Percentiles rank a stretch among this genome's conserved stretches.
Conservation (phyloP, 2,888 invertebrate genomes). For the Andrena marginata region DNA sequence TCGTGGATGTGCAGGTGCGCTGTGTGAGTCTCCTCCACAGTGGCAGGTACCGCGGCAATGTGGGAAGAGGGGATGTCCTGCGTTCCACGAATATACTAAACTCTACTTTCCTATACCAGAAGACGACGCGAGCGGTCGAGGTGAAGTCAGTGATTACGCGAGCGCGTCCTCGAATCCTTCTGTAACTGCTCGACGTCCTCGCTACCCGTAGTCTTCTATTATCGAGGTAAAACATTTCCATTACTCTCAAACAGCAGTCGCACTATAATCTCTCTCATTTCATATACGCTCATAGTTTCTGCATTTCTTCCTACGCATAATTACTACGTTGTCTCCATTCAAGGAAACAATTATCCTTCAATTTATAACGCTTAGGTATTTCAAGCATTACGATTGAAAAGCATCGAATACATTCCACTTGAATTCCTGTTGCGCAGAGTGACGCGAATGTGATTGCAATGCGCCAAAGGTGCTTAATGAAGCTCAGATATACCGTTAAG, state of each 20-base stretch:
- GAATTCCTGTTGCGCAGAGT: constrained; percentile 4
- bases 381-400: neutral
- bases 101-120: constrained; percentile 57
- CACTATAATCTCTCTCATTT: neutral
- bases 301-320: constrained; percentile 1
- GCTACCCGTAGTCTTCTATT: constrained; percentile 16
- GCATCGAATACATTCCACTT: neutral
- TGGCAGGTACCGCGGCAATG: constrained; percentile 26
- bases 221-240: constrained; percentile 40
- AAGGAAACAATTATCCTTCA: neutral
- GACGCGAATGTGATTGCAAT: constrained; percentile 10
- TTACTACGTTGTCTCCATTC: neutral
- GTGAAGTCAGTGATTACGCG: constrained; percentile 61
- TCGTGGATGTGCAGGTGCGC: constrained; percentile 30
- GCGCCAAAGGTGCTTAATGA: constrained; percentile 18
- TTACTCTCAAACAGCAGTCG: neutral
- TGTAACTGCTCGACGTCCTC: constrained; percentile 12
- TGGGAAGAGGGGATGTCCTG: constrained; percentile 62
- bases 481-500: constrained; percentile 51
- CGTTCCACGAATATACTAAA: constrained; percentile 63
- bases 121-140: constrained; percentile 47
- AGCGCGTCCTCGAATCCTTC: constrained; percentile 59
- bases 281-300: neutral
- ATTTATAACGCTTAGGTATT: neutral
- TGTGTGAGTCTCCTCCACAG: constrained; percentile 48